Conservation (phyloP, 2,113 vertebrate species). For the Mohoua ochrocephala region DNA sequence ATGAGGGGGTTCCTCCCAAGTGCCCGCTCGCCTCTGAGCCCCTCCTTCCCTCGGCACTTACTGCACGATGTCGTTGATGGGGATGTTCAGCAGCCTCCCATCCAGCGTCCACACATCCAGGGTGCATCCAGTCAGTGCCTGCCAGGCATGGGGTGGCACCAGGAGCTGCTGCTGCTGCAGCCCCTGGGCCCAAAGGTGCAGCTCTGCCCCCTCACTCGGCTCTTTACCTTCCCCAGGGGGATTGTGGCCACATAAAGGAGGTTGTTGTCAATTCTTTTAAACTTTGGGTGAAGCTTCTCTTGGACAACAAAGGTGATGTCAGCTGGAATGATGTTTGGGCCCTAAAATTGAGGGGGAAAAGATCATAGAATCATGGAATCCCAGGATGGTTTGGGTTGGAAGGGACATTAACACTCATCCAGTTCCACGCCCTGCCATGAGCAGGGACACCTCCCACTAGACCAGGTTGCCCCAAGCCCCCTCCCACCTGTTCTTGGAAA, state of each 20-base stretch:
- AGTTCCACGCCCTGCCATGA: background rate
- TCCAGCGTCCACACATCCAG: conserved; percentile 87
- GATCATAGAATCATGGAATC: background rate
- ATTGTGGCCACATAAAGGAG: conserved; percentile 76
- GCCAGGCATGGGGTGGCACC: background rate
- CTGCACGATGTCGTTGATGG: conserved; percentile 91
- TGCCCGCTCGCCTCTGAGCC: fast-evolving
- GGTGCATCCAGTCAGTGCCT: conserved; percentile 88
- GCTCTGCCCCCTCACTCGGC: background rate
- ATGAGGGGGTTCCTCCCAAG: background rate
- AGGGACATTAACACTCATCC: background rate
- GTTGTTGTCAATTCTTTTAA: conserved; percentile 73
- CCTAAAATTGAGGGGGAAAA: conserved; percentile 57
- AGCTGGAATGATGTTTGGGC: conserved; percentile 87
- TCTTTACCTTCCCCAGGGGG: conserved; percentile 81
- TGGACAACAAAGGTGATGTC: conserved; percentile 89
- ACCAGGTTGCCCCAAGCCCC: background rate
- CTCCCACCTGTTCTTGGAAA: background rate
- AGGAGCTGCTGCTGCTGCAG: background rate
- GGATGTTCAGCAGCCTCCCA: conserved; percentile 84
- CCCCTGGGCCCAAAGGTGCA: fast-evolving
- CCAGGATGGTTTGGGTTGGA: background rate
- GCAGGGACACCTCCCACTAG: background rate
- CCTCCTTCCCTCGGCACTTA: conserved; percentile 55
- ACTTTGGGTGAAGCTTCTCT: conserved; percentile 84